Evolutionary conservation across 2,797 vertebrate genomes (phyloP).

Genomic region (Poeciliopsis paucimaculata): DNA sequence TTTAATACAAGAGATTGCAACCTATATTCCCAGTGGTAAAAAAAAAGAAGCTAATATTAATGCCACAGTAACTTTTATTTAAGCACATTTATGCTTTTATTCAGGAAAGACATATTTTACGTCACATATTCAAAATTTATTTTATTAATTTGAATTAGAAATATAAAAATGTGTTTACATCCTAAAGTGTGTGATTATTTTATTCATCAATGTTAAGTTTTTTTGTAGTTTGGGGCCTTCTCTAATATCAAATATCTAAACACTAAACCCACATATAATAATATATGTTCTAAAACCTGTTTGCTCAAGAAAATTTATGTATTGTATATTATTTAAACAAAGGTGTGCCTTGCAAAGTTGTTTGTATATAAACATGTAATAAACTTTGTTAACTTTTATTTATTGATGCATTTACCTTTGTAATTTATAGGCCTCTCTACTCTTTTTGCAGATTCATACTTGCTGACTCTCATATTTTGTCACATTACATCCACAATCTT

Average conservation of each 20-base stretch:
- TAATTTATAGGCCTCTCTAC: slow-evolving; percentile 22
- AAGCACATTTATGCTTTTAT: too few species aligned
- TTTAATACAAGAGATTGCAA: slow-evolving; percentile 11
- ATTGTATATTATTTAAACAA: slow-evolving; percentile 87
- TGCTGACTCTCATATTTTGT: background rate
- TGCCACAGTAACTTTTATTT: slow-evolving; percentile 10
- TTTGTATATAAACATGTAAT: slow-evolving; percentile 88
- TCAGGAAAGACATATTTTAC: slow-evolving; percentile 2
- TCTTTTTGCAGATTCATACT: background rate
- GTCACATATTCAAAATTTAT: slow-evolving; percentile 22
- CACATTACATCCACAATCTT: background rate
- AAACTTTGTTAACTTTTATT: slow-evolving; percentile 86
- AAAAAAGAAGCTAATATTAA: background rate
- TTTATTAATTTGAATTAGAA: slow-evolving; percentile 24
- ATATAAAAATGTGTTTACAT: slow-evolving; percentile 40
- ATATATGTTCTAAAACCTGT: slow-evolving; percentile 80
- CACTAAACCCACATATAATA: slow-evolving; percentile 75
- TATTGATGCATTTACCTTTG: slow-evolving; percentile 59
- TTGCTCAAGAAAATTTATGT: slow-evolving; percentile 74
- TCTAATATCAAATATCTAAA: slow-evolving; percentile 55
- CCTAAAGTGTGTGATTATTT: slow-evolving; percentile 28
- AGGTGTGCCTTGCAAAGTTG: slow-evolving; percentile 86
- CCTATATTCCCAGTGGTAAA: background rate
- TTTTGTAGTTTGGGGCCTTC: slow-evolving; percentile 55
- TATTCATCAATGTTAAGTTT: slow-evolving; percentile 32